Percentiles rank a stretch among this genome's conserved stretches.
Evolutionary conservation across 2,113 vertebrate genomes (phyloP).

Genomic region (Alectura lathami): DNA sequence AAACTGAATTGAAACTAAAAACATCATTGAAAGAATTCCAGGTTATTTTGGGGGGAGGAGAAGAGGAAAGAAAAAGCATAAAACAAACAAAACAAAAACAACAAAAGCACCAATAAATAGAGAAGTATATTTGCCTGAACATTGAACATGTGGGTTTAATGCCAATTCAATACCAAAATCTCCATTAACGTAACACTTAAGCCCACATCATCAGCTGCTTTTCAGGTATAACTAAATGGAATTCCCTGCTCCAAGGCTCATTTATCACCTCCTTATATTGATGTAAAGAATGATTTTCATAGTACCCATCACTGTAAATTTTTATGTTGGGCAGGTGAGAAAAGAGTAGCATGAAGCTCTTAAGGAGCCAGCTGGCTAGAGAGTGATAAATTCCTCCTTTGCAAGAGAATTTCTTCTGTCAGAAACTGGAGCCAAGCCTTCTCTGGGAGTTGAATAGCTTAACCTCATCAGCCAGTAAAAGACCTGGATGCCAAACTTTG

Average conservation of each 20-base stretch:
- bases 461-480: neutral
- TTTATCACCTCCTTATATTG: neutral
- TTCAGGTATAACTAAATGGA: neutral
- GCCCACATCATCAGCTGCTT: neutral
- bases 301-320: neutral
- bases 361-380: constrained; percentile 6
- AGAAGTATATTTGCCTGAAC: neutral
- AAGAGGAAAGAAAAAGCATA: neutral
- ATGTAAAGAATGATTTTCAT: neutral
- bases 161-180: neutral
- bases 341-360: neutral
- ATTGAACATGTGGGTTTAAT: neutral
- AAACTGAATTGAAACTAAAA: neutral
- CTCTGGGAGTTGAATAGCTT: constrained; percentile 8
- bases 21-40: neutral
- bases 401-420: neutral
- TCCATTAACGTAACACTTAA: neutral
- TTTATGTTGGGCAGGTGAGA: neutral
- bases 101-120: neutral
- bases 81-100: neutral
- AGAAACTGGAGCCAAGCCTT: neutral
- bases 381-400: neutral
- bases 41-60: neutral
- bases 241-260: neutral
- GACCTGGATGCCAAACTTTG: neutral